phyloP scores from a whole-genome alignment of 2,797 vertebrate species.

The Urosaurus nigricauda region DNA sequence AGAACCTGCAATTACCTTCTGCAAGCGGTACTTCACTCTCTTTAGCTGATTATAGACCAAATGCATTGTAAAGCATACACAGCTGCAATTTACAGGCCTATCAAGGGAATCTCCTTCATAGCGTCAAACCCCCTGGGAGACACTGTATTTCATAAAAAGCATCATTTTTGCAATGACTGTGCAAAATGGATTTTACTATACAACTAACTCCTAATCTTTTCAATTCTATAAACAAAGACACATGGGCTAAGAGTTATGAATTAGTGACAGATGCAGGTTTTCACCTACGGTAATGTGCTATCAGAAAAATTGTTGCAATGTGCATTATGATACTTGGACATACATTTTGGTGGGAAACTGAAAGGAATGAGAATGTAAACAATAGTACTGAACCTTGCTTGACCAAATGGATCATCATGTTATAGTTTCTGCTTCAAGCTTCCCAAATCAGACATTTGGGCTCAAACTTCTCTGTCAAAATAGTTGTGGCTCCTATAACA shows the following conservation, averaged over 20 bases:
- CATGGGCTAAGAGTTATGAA: not conserved
- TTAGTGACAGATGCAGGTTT: slow-evolving; percentile 12
- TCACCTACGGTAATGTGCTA: not conserved
- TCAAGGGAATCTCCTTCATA: slow-evolving; percentile 37
- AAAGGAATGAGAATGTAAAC: not conserved
- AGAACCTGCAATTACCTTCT: slow-evolving; percentile 81
- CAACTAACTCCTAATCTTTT: slow-evolving; percentile 51
- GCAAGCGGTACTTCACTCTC: slow-evolving; percentile 71
- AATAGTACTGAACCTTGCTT: not conserved
- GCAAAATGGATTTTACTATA: slow-evolving; percentile 21
- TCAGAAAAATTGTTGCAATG: not conserved
- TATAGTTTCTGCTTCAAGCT: not conserved
- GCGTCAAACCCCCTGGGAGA: slow-evolving; percentile 21
- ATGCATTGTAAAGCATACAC: slow-evolving; percentile 54
- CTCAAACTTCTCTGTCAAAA: not conserved
- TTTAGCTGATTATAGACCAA: slow-evolving; percentile 76
- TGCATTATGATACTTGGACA: accelerated
- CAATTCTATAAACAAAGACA: slow-evolving; percentile 22
- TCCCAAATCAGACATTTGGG: not conserved
- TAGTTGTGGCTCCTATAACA: not conserved
- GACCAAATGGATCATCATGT: not conserved
- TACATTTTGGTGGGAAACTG: not conserved
- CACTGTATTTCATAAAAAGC: slow-evolving; percentile 32
- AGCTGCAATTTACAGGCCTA: slow-evolving; percentile 59
- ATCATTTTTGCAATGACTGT: slow-evolving; percentile 29